phyloP scores from a whole-genome alignment of 2,113 vertebrate species.

The Oenanthe melanoleuca region DNA sequence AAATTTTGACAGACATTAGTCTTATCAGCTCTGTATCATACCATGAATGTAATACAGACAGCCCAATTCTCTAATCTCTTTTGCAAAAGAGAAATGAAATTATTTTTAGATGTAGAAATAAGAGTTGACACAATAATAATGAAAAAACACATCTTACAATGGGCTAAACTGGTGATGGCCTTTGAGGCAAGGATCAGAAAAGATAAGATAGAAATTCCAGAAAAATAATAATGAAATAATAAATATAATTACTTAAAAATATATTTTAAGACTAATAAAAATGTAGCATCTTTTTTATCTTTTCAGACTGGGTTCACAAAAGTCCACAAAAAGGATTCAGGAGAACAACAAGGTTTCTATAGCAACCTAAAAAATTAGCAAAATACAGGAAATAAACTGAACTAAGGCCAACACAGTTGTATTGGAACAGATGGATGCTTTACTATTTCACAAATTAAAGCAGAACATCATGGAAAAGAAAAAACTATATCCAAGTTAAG shows the following conservation, averaged over 20 bases:
- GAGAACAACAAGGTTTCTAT: constrained; percentile 15
- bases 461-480: neutral
- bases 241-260: neutral
- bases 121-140: neutral
- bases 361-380: constrained; percentile 38
- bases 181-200: neutral
- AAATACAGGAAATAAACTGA: constrained; percentile 34
- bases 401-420: constrained; percentile 17
- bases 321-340: neutral
- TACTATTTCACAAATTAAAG: constrained; percentile 37
- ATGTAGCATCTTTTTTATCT: neutral
- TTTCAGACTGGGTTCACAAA: neutral
- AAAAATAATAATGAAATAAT: neutral
- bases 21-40: neutral
- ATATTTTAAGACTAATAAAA: neutral
- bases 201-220: neutral
- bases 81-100: neutral
- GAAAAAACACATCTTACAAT: neutral
- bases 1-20: neutral
- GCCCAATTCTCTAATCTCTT: neutral
- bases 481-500: neutral
- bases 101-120: neutral
- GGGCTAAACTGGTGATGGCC: neutral
- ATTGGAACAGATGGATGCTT: constrained; percentile 33
- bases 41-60: neutral